A percentile compares a stretch with the other conserved stretches of the same genome.
These are phyloP conservation scores for Nymphalis polychloros DNA, from an alignment of 2,888 invertebrate genomes.

Conservation along the genomic window DNA sequence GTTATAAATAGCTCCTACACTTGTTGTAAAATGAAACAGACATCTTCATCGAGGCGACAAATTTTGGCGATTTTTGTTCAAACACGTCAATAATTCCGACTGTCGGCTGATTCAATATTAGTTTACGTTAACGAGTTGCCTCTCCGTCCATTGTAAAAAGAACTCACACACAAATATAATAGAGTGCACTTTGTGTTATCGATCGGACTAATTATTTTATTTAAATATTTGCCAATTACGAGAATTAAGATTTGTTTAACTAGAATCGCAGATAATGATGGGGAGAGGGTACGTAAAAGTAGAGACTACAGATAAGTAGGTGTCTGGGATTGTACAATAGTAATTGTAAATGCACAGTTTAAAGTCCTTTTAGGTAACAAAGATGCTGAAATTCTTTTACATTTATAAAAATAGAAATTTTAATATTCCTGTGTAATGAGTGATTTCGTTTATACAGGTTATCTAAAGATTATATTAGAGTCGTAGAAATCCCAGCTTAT, in stretches of 20 bases:
- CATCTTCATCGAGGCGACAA: conserved; percentile 31
- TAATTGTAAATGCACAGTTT: background rate
- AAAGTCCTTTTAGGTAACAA: background rate
- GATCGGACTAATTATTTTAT: conserved; percentile 58
- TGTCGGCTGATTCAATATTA: conserved; percentile 65
- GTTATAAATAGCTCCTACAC: conserved; percentile 9
- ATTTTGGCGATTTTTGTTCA: conserved; percentile 59
- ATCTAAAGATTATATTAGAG: no score
- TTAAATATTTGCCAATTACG: conserved; percentile 69
- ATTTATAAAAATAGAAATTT: no score
- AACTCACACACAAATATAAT: conserved; percentile 30
- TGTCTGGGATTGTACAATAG: conserved; percentile 4
- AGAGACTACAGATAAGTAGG: conserved; percentile 8
- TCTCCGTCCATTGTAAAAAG: conserved; percentile 33
- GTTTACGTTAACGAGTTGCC: conserved; percentile 66
- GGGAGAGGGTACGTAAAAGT: conserved; percentile 14
- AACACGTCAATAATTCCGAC: conserved; percentile 69
- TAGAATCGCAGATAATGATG: conserved; percentile 43
- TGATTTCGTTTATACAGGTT: no score
- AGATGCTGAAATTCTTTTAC: no score
- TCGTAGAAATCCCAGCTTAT: no score
- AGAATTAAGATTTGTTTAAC: conserved; percentile 51
- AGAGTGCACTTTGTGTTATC: conserved; percentile 39
- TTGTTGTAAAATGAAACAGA: conserved; percentile 26
- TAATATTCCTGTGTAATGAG: no score